Evolutionary conservation across 1,140 invertebrate species (phyloP), one percentile per base, ranked within the genome.

Genomic region (Portunus trituberculatus): DNA sequence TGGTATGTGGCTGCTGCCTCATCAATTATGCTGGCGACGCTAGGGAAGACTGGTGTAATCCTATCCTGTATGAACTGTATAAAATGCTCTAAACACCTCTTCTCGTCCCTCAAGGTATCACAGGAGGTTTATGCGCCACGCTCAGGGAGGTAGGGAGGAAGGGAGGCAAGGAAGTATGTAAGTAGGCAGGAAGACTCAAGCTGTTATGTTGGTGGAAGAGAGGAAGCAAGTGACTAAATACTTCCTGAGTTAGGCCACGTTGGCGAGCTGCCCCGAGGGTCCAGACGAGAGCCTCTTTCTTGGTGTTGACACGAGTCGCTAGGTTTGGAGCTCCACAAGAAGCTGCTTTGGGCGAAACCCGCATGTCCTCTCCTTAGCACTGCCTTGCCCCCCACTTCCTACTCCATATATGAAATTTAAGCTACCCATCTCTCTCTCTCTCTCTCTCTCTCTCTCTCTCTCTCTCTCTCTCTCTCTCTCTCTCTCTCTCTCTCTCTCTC

Each of bases 401-500:
- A 12, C 7, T 76, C 59, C n/a, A n/a, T n/a, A 4, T 20, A 25
- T 25, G 7, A 76, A 4, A 76, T 25, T 76, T 76, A 25, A 20
- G 7, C 59, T 76, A 7, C 20, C 59, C 20, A 7, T 76, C 67
- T n/a, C 67, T 76, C 20, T 76, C 67, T 76, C 67, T 76, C 67
- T 76, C 67, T 76, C 67, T 76, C 67, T 76, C 25, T n/a, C 25
- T n/a, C 25, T n/a, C 25, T 76, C 67, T 76, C 67, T 76, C 67
- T 76, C 67, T 76, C 67, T 76, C 67, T 76, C 67, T 59, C 67
- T 76, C 67, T 76, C 67, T 76, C 67, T 76, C 67, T 59, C 52
- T 59, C 52, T 76, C 67, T 76, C 67, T 76, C 67, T 76, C 67
- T 76, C 52, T 76, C 67, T 76, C 67, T 76, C 67, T 76, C 67